phyloP scores from a whole-genome alignment of 2,888 invertebrate genomes.

The Muschampia staudingeri region DNA sequence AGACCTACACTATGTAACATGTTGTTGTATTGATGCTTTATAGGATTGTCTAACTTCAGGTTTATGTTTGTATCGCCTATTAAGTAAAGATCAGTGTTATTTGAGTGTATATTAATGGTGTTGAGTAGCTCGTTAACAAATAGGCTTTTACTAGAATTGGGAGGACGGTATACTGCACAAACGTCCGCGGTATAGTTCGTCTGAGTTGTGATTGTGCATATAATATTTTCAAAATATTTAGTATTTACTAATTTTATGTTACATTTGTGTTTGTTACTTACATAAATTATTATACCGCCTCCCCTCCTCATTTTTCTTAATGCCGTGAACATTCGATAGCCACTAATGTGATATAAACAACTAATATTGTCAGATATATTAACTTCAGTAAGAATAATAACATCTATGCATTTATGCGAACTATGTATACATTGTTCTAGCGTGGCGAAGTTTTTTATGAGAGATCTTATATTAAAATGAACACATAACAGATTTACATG shows the following conservation, averaged over 20 bases:
- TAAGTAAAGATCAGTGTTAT: constrained; percentile 35
- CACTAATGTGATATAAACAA: constrained; percentile 53
- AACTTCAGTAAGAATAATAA: constrained; percentile 57
- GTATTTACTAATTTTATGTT: constrained; percentile 23
- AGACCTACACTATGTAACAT: constrained; percentile 50
- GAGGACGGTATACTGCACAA: constrained; percentile 56
- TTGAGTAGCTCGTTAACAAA: constrained; percentile 56
- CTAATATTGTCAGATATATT: constrained; percentile 51
- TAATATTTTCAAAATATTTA: constrained; percentile 55
- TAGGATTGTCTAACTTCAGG: constrained; percentile 23
- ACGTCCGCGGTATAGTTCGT: constrained; percentile 36
- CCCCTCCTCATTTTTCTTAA: constrained; percentile 15
- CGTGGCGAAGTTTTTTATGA: constrained; percentile 36
- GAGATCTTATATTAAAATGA: constrained; percentile 42
- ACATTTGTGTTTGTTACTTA: constrained; percentile 55
- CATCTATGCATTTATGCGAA: constrained; percentile 23
- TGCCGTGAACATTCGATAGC: constrained; percentile 57
- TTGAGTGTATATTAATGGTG: background rate
- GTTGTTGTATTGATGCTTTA: constrained; percentile 57
- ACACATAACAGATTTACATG: constrained; percentile 34
- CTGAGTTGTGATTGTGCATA: constrained; percentile 48
- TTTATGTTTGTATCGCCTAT: constrained; percentile 52
- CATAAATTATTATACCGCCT: constrained; percentile 27
- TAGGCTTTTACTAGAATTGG: constrained; percentile 48
- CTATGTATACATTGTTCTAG: constrained; percentile 35